These are phyloP conservation scores for Momotus momota DNA, from an alignment of 2,797 vertebrate species.

Conservation along the genomic window DNA sequence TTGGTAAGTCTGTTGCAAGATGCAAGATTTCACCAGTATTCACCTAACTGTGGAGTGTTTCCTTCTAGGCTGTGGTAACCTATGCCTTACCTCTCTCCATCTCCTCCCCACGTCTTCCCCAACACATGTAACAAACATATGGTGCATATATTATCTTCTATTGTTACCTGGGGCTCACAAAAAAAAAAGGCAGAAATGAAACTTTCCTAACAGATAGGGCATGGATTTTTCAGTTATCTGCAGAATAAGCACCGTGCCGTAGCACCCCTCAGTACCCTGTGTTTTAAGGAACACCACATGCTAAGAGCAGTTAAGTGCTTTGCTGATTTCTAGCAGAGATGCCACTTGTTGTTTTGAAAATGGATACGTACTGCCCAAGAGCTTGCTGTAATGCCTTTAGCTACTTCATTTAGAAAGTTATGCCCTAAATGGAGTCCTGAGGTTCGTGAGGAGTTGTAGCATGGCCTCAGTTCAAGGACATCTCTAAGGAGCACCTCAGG, in stretches of 20 bases:
- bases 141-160: background rate
- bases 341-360: background rate
- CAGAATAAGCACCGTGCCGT: background rate
- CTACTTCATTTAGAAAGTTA: background rate
- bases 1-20: background rate
- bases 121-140: background rate
- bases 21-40: background rate
- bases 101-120: background rate
- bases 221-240: background rate
- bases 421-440: rapidly evolving
- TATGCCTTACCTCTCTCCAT: background rate
- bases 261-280: background rate
- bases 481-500: background rate
- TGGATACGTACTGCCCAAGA: background rate
- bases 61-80: background rate
- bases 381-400: background rate
- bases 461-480: background rate
- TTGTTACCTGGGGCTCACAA: background rate
- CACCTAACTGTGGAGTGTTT: background rate
- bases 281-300: background rate
- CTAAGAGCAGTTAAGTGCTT: background rate
- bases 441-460: background rate
- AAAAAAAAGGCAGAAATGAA: background rate
- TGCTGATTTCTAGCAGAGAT: background rate
- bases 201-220: background rate